A percentile compares a stretch with the other conserved stretches of the same genome.
Conservation (phyloP, 2,888 invertebrate genomes). For the Ophioninae sp. region DNA sequence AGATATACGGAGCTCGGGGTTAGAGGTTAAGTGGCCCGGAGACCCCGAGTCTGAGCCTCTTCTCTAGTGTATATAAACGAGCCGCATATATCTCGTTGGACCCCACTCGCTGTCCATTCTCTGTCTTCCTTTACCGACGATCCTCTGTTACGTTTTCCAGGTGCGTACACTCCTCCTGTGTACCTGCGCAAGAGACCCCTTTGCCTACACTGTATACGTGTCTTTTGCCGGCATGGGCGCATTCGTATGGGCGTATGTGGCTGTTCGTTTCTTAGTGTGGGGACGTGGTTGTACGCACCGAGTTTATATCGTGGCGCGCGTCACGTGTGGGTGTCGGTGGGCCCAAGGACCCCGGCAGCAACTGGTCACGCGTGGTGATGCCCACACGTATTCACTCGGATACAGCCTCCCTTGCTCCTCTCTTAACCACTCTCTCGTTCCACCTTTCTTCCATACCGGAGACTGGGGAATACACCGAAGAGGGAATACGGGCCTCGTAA, state of each 20-base stretch:
- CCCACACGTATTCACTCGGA: constrained; percentile 62
- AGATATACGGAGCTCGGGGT: constrained; percentile 78
- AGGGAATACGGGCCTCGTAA: constrained; percentile 64
- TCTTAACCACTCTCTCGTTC: constrained; percentile 25
- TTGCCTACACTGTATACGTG: constrained; percentile 47
- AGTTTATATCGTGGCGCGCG: constrained; percentile 51
- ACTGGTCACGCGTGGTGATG: constrained; percentile 67
- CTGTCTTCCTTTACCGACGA: constrained; percentile 39
- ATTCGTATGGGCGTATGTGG: background rate
- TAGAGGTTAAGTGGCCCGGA: constrained; percentile 78
- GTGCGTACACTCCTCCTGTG: constrained; percentile 59
- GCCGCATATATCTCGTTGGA: constrained; percentile 53
- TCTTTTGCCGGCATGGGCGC: constrained; percentile 18
- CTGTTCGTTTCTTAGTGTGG: background rate
- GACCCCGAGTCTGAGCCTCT: constrained; percentile 63
- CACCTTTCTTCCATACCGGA: constrained; percentile 40
- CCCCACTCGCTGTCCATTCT: constrained; percentile 39
- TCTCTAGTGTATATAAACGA: constrained; percentile 62
- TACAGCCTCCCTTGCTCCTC: constrained; percentile 37
- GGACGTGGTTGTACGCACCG: constrained; percentile 21
- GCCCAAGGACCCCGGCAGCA: constrained; percentile 64
- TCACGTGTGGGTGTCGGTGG: constrained; percentile 65
- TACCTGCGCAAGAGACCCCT: constrained; percentile 54
- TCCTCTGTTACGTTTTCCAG: constrained; percentile 65
- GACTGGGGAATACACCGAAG: constrained; percentile 35